Base-by-base conservation (phyloP, 2,888 invertebrate species). In the Tortricodes alternella region DNA sequence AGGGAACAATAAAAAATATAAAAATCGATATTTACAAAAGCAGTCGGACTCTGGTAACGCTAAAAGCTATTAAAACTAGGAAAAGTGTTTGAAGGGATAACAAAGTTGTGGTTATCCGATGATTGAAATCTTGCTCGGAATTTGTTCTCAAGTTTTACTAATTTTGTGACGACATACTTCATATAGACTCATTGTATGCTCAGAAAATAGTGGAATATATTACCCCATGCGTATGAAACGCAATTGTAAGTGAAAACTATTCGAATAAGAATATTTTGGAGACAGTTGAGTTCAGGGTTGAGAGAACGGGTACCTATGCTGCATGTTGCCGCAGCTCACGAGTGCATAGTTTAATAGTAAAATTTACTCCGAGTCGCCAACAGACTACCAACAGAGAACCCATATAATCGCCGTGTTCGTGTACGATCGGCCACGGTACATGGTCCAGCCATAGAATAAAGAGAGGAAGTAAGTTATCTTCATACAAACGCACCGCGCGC, bases 21-120 rank as follows among this genome's bases (percentile, higher is more conserved):
- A 70, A 76, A 75, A 70, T 74, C 60, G 63, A 74, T 85, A 85
- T 85, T 81, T 84, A 85, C 85, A 87, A 76, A 78, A 76, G 63
- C 68, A 71, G 66, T 67, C 67, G 70, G 73, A 73, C 70, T 75
- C 74, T 81, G 84, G 83, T 83, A 84, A 78, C 79, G 67, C 73
- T 76, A 61, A 53, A 48, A 69, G 68, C 68, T 62, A 68, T 67
- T 68, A 70, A 64, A 64, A 62, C 60, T 58, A 60, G 60, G 62
- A 67, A 63, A 65, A 56, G 62, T 58, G 49, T 52, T 58, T 46
- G 61, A 60, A 56, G 58, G 53, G 60, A 55, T 51, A 64, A 60
- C 61, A 59, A 56, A 62, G 41, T 48, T 46, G 34, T 24, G 41
- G 35, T 41, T 41, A 41, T 27, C 41, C 48, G 27, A 43, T 35